Evolutionary conservation across 1,140 invertebrate genomes (phyloP).

Genomic region (Semibalanus balanoides): DNA sequence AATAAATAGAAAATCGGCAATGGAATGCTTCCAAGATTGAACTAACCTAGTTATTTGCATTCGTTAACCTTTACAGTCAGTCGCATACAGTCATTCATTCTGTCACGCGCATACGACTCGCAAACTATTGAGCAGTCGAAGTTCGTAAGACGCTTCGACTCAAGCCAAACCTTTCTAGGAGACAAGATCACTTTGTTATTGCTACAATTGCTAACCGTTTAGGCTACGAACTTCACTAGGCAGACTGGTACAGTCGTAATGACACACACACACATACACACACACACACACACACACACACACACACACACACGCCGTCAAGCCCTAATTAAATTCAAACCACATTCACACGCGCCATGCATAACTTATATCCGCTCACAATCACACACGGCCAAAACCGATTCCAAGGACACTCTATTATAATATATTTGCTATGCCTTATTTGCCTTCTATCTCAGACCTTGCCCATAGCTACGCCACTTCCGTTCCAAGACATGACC

Average conservation of each 20-base stretch:
- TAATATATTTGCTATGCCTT: neutral
- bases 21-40: neutral
- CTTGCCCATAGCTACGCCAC: neutral
- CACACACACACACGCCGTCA: too few species aligned
- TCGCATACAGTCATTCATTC: neutral
- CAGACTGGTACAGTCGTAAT: neutral
- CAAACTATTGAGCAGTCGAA: neutral
- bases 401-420: neutral
- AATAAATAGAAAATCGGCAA: constrained; percentile 1
- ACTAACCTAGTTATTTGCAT: neutral
- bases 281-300: too few species aligned
- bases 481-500: neutral
- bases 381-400: neutral
- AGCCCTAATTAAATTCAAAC: too few species aligned
- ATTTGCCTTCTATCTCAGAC: neutral
- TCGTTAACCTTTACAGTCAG: neutral
- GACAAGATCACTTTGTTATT: neutral
- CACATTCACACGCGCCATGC: too few species aligned
- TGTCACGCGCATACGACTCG: neutral
- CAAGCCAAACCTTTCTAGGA: neutral
- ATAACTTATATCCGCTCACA: too few species aligned
- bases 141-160: neutral
- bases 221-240: neutral
- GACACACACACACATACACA: neutral
- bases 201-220: neutral